Base-by-base conservation (phyloP, 1,140 invertebrate species). In the Drosophila sechellia region DNA sequence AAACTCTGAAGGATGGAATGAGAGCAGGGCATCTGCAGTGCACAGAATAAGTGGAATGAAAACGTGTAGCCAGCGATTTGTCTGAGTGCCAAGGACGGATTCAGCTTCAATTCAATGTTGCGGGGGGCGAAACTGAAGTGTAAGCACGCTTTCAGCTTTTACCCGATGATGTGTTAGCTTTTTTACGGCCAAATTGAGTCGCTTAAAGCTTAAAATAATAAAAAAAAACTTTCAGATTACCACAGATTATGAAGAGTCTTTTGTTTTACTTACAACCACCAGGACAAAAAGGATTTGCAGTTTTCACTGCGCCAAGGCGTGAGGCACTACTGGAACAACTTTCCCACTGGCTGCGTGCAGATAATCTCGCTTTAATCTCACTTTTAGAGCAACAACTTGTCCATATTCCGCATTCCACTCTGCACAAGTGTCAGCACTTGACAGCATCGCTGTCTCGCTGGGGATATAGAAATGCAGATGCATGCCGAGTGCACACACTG, bases 61-160 rank as follows among this genome's bases (percentile, higher is more conserved):
- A 86, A 75, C 66, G 79, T 85, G 61, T 43, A 64, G 69, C 65
- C 40, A 75, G 53, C 71, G 40, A 83, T 77, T 79, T 87, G 64
- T 87, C 43, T 55, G 40, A 50, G 40, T 59, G 65, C 40, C 83
- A 87, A 79, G 70, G 83, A 61, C 79, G 66, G 70, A 78, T 65
- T 69, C 46, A 59, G 52, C 75, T 61, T 80, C 63, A 70, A 77
- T 61, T 56, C 61, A 65, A 55, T 54, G 42, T 40, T 31, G 31
- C 31, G 8, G 31, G 31, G 31, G 31, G 31, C 15, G 10, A 22
- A 45, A 15, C 25, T 22, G 17, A 40, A 55, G 22, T 20, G 3
- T 31, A 34, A 40, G 55, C 52, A 42, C 39, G 45, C 15, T 39
- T 43, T 61, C 46, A 53, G 34, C 31, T 45, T 37, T 25, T 17